phyloP scores from a whole-genome alignment of 1,140 invertebrate genomes.

The Tetraneura akinire region DNA sequence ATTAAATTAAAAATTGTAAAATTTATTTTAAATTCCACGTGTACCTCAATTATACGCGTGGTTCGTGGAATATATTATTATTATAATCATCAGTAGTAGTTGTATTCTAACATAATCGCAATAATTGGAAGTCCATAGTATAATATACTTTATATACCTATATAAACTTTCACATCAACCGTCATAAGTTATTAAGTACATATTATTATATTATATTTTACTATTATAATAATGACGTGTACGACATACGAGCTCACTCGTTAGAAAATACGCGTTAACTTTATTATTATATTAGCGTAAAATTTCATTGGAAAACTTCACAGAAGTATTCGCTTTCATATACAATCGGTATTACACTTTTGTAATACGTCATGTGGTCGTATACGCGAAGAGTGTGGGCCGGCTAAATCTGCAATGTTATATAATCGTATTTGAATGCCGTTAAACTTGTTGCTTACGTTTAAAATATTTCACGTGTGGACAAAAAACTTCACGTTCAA shows the following conservation, averaged over 20 bases:
- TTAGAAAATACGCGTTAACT: no score
- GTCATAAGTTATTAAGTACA: neutral
- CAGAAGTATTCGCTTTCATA: neutral
- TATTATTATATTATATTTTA: neutral
- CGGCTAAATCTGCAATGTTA: neutral
- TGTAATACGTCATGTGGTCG: no score
- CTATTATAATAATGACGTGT: no score
- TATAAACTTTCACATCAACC: constrained; percentile 14
- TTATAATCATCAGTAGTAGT: neutral
- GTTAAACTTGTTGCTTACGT: neutral
- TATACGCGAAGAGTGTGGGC: no score
- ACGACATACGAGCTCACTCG: no score
- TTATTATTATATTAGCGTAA: neutral
- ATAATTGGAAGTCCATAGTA: neutral
- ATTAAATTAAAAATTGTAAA: neutral
- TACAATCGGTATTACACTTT: neutral
- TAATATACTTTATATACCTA: no score
- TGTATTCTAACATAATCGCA: neutral
- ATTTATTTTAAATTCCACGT: neutral
- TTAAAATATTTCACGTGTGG: no score
- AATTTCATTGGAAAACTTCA: neutral
- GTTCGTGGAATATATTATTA: neutral
- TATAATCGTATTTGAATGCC: neutral
- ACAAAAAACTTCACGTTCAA: no score
- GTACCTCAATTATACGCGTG: neutral